A percentile compares a stretch with the other conserved stretches of the same genome.
These are phyloP conservation scores for Shinisaurus crocodilurus DNA, from an alignment of 2,113 vertebrate genomes.

Conservation along the genomic window DNA sequence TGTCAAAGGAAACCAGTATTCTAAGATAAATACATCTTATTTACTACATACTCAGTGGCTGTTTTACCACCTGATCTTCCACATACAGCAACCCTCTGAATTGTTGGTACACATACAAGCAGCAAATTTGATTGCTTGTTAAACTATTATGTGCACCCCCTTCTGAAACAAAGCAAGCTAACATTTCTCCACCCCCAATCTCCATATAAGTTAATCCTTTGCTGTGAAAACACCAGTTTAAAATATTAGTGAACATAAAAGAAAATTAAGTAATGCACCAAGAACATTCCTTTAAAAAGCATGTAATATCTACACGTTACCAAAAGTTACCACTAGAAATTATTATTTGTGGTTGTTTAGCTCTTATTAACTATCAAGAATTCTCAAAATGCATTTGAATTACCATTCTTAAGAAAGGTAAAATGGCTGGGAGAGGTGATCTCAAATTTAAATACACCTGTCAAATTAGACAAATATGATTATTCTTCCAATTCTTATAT, in stretches of 20 bases:
- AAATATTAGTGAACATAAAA: neutral
- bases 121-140: neutral
- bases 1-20: conserved; percentile 40
- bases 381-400: conserved; percentile 24
- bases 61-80: neutral
- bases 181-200: neutral
- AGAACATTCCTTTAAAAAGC: conserved; percentile 21
- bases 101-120: conserved; percentile 18
- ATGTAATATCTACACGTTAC: neutral
- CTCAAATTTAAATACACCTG: conserved; percentile 40
- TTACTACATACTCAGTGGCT: conserved; percentile 24
- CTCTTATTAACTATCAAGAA: conserved; percentile 18
- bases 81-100: neutral
- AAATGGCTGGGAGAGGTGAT: conserved; percentile 50
- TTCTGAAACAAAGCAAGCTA: neutral
- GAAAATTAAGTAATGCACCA: neutral
- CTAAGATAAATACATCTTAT: conserved; percentile 43
- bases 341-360: neutral
- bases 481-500: neutral
- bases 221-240: conserved; percentile 31
- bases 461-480: neutral
- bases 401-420: conserved; percentile 53
- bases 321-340: neutral
- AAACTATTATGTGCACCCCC: neutral
- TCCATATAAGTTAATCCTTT: neutral